These are phyloP conservation scores for Acropora yongei DNA, from an alignment of 64 coral and sea anemone genomes.

Conservation along the genomic window DNA sequence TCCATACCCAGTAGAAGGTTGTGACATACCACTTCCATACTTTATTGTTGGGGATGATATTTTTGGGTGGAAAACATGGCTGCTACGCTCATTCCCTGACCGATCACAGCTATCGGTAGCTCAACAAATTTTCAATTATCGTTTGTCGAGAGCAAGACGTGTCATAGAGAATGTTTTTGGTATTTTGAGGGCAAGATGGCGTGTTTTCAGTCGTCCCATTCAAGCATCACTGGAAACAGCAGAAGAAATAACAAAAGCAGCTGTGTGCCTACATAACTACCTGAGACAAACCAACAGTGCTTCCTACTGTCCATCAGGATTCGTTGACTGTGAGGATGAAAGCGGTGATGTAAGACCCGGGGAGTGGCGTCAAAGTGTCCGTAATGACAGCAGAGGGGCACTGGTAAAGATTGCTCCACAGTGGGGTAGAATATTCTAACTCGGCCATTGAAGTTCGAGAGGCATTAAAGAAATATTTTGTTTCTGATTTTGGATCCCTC, in stretches of 20 bases:
- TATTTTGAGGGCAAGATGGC: conserved; percentile 40
- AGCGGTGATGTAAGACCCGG: conserved; percentile 52
- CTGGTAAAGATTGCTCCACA: too few species aligned
- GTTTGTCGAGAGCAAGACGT: conserved; percentile 34
- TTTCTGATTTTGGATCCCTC: too few species aligned
- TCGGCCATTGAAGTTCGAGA: too few species aligned
- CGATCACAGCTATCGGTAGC: neutral
- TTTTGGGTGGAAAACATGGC: conserved; percentile 32
- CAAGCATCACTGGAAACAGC: conserved; percentile 34
- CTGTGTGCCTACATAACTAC: conserved; percentile 43
- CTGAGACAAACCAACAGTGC: neutral
- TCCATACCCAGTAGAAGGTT: neutral
- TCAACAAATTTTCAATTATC: conserved; percentile 46
- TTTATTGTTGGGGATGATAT: conserved; percentile 62
- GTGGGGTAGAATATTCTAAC: too few species aligned
- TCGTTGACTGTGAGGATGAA: conserved; percentile 4
- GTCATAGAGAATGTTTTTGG: conserved; percentile 44
- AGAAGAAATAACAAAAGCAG: conserved; percentile 49
- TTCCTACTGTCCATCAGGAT: neutral
- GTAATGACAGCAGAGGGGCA: too few species aligned
- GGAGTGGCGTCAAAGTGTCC: neutral
- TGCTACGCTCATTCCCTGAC: conserved; percentile 16
- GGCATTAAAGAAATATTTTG: too few species aligned
- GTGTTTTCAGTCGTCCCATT: conserved; percentile 27
- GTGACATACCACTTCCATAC: conserved; percentile 28